Conservation (phyloP, 2,797 vertebrate genomes). For the Lutjanus campechanus region DNA sequence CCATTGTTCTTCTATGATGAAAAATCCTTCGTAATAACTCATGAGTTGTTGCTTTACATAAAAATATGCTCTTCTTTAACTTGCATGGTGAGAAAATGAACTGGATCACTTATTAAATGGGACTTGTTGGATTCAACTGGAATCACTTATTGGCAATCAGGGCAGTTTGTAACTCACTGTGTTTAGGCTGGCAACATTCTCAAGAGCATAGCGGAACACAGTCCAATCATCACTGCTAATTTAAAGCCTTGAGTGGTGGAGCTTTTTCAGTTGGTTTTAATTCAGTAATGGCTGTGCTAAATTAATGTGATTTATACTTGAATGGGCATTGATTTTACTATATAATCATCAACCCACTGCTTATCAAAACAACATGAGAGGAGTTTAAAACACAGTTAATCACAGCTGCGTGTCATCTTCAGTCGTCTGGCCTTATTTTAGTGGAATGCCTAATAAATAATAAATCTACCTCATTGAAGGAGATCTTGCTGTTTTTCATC, state of each 20-base stretch:
- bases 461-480: conserved; percentile 89
- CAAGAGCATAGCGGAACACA: conserved; percentile 25
- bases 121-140: conserved; percentile 5
- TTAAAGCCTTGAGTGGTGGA: conserved; percentile 34
- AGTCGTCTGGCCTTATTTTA: background rate
- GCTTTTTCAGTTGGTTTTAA: conserved; percentile 44
- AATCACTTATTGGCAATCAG: conserved; percentile 39
- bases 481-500: conserved; percentile 71
- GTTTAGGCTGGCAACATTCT: conserved; percentile 24
- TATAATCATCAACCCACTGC: conserved; percentile 29
- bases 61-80: conserved; percentile 8
- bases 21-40: background rate
- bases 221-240: conserved; percentile 44
- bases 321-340: conserved; percentile 36
- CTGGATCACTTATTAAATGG: background rate
- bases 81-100: background rate
- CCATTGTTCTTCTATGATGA: background rate
- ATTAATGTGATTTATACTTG: conserved; percentile 40
- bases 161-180: conserved; percentile 13
- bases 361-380: conserved; percentile 34
- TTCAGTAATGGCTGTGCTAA: conserved; percentile 45
- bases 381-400: conserved; percentile 10
- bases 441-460: background rate
- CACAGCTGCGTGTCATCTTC: background rate
- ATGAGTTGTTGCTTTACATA: background rate